Evolutionary conservation across 2,888 invertebrate species (phyloP).

Genomic region (Lacanobia oleracea): DNA sequence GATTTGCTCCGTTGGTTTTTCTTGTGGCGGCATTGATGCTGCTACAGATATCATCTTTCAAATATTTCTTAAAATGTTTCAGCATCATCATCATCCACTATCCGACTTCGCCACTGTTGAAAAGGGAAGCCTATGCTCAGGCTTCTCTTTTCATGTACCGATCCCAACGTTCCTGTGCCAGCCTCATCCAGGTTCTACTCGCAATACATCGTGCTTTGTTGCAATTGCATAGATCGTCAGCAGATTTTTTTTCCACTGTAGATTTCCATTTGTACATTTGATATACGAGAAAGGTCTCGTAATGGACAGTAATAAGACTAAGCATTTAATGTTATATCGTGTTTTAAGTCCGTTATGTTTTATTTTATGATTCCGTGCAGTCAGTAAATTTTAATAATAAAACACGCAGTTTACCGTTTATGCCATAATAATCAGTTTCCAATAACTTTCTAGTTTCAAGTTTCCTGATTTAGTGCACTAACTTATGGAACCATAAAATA

Average conservation of each 20-base stretch:
- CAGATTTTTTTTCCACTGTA: neutral
- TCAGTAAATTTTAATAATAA: constrained; percentile 24
- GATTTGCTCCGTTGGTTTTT: too few species aligned
- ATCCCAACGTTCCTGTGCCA: too few species aligned
- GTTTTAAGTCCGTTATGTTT: constrained; percentile 13
- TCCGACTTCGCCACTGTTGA: too few species aligned
- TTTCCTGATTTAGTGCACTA: constrained; percentile 36
- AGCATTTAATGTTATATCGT: constrained; percentile 24
- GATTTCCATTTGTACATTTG: neutral
- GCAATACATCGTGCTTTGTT: too few species aligned
- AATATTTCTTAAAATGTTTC: too few species aligned
- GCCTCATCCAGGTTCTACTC: too few species aligned
- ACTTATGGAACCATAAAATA: neutral
- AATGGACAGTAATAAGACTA: neutral
- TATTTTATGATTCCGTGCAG: constrained; percentile 25
- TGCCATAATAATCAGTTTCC: constrained; percentile 36
- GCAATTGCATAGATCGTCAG: neutral
- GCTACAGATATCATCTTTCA: too few species aligned
- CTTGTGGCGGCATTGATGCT: too few species aligned
- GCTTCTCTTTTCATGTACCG: too few species aligned
- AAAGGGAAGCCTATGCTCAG: too few species aligned
- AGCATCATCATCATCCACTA: too few species aligned
- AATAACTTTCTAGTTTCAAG: constrained; percentile 51
- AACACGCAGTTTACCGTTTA: constrained; percentile 49
- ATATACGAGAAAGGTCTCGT: neutral